Base-by-base conservation (phyloP, 2,888 invertebrate genomes). In the Ormyrus pomaceus region DNA sequence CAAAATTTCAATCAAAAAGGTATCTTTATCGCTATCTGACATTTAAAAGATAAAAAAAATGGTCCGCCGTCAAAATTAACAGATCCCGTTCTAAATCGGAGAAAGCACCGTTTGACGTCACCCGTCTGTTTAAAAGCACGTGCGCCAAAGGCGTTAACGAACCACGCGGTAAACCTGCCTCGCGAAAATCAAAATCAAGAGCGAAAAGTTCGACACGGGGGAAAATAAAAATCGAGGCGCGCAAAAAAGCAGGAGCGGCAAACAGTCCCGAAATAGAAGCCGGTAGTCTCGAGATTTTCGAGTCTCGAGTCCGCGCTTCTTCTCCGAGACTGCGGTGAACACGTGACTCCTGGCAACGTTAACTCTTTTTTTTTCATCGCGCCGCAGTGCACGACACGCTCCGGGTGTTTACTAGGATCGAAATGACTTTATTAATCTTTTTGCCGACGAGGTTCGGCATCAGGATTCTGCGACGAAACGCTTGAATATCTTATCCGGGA, bases 391-490 rank as follows among this genome's bases (percentile, higher is more conserved):
- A n/a, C 48, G 48, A 56, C 64, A 58, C 10, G 62, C 48, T 3
- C 46, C 4, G 34, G 9, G 4, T 51, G 45, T 66, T 58, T 0
- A 70, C 7, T 55, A 19, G 7, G 1, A 19, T 48, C 10, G 19
- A 58, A 66, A n/a, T 74, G 48, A 55, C 66, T 65, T 74, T n/a
- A 58, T 66, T 66, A 58, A 66, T 11, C 6, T 13, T 61, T 53
- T 58, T 46, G 3, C 4, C 34, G 34, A 3, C 34, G 3, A 0
- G 34, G 34, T 4, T 34, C 34, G 34, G 34, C 34, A 34, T 34
- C 34, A 4, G 34, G 34, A 34, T 4, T 34, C 34, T 34, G 34
- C 2, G 34, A 34, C 3, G 34, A 4, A 34, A 34, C 34, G 34
- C 34, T 34, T 34, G 34, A 34, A 34, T 34, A 34, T 34, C 34